phyloP scores from a whole-genome alignment of 2,888 invertebrate species.

The Nomada fucata region DNA sequence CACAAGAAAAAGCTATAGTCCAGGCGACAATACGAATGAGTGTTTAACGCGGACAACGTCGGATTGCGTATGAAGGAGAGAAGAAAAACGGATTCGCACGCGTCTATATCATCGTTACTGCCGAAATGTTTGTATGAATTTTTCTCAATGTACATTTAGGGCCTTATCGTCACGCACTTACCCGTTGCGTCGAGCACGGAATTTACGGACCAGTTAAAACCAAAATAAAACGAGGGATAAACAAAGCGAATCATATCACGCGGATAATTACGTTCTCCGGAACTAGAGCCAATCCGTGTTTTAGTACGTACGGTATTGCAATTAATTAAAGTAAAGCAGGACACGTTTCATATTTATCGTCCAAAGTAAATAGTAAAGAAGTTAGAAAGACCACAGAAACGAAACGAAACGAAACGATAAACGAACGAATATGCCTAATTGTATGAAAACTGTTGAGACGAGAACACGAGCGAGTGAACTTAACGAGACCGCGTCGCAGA shows the following conservation, averaged over 20 bases:
- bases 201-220: constrained; percentile 65
- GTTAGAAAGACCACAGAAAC: background rate
- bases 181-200: constrained; percentile 57
- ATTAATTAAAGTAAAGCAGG: constrained; percentile 19
- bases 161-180: constrained; percentile 68
- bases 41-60: background rate
- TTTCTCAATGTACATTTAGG: constrained; percentile 61
- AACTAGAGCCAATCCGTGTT: constrained; percentile 64
- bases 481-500: constrained; percentile 28
- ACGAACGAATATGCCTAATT: constrained; percentile 46
- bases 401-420: constrained; percentile 6
- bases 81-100: constrained; percentile 43
- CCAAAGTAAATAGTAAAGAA: constrained; percentile 3
- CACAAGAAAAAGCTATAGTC: background rate
- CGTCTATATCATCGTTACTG: constrained; percentile 57
- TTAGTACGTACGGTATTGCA: constrained; percentile 57
- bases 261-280: constrained; percentile 52
- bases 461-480: too few species aligned
- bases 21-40: background rate
- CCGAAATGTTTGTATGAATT: constrained; percentile 59
- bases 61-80: background rate
- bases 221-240: background rate
- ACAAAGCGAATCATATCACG: constrained; percentile 69
- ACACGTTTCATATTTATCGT: constrained; percentile 53
- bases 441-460: constrained; percentile 40